phyloP scores from a whole-genome alignment of 1,140 invertebrate species.

The Drosophila hydei region DNA sequence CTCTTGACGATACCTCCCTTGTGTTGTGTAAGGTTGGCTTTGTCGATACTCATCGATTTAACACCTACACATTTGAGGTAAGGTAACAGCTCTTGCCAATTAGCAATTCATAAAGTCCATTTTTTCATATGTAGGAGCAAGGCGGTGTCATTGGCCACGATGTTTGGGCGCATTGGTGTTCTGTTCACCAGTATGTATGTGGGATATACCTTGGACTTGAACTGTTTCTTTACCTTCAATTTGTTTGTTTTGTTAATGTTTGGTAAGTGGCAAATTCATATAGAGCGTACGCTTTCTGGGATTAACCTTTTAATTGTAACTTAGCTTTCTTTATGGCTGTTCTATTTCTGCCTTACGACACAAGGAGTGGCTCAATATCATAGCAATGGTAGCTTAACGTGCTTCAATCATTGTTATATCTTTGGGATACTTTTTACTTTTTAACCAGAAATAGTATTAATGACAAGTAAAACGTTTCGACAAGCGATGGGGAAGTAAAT shows the following conservation, averaged over 20 bases:
- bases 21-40: conserved; percentile 18
- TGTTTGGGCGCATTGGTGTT: conserved; percentile 25
- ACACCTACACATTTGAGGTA: conserved; percentile 56
- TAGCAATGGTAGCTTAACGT: too few relatives aligned
- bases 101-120: too few relatives aligned
- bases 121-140: conserved; percentile 31
- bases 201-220: conserved; percentile 28
- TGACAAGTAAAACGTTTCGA: conserved; percentile 43
- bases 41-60: conserved; percentile 41
- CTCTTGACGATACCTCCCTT: conserved; percentile 10
- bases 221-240: conserved; percentile 46
- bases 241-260: conserved; percentile 3
- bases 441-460: conserved; percentile 65
- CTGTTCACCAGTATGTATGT: conserved; percentile 24
- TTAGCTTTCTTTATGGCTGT: background rate
- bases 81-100: background rate
- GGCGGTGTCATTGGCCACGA: conserved; percentile 11
- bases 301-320: background rate
- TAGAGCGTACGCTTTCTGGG: background rate
- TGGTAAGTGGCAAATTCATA: conserved; percentile 21
- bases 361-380: background rate
- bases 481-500: too few relatives aligned
- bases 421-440: too few relatives aligned
- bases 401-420: too few relatives aligned
- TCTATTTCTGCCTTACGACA: background rate